Conservation (phyloP, 2,113 vertebrate genomes). For the Excalfactoria chinensis region DNA sequence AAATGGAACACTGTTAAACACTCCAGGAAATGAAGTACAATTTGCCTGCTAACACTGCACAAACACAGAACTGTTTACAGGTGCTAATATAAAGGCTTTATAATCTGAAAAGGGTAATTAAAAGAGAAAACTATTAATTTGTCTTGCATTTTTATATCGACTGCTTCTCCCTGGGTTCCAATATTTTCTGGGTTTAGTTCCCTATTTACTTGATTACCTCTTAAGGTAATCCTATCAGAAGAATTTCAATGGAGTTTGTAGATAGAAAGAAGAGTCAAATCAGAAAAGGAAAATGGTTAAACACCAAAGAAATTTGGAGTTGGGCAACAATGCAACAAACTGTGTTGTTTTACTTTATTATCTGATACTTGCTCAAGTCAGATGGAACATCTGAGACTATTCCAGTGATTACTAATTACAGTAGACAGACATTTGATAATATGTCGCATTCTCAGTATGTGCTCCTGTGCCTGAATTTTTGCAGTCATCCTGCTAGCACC, state of each 20-base stretch:
- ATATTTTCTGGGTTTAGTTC: background rate
- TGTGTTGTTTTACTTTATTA: background rate
- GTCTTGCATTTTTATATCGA: background rate
- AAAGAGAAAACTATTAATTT: background rate
- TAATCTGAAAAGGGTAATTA: background rate
- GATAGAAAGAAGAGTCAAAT: background rate
- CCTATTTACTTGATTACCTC: background rate
- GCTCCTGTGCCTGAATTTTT: background rate
- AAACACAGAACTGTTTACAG: background rate
- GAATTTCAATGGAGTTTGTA: background rate
- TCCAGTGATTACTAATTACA: background rate
- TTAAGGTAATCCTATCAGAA: background rate
- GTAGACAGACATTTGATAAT: background rate
- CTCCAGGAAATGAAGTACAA: background rate
- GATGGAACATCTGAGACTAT: background rate
- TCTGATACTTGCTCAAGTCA: background rate
- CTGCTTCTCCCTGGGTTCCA: background rate
- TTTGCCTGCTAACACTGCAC: background rate
- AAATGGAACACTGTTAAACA: conserved; percentile 6
- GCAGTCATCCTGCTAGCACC: background rate
- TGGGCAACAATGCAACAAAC: background rate
- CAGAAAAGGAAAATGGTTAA: background rate
- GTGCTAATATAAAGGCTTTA: background rate
- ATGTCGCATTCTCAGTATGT: rapidly evolving
- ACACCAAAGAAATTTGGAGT: background rate